These are phyloP conservation scores for Florisuga fusca DNA, from an alignment of 2,797 vertebrate genomes.

Conservation along the genomic window DNA sequence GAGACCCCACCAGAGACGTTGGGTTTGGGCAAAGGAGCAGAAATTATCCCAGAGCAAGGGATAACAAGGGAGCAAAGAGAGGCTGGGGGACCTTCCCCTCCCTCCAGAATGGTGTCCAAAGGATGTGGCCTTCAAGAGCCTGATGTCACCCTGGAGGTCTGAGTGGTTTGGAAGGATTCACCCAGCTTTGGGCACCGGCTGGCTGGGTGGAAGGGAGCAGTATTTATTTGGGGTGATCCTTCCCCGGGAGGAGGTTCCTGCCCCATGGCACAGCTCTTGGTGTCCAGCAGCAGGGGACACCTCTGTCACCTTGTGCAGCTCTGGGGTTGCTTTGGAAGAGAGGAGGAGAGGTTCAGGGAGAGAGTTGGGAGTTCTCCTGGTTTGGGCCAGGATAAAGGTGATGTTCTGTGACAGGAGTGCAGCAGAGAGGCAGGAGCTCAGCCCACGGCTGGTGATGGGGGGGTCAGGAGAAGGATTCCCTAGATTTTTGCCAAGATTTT, in stretches of 20 bases:
- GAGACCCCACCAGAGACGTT: accelerated
- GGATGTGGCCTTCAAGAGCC: not conserved
- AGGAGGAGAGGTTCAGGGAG: accelerated
- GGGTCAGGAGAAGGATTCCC: accelerated
- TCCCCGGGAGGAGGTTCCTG: not conserved
- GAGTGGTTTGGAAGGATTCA: not conserved
- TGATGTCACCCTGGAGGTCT: not conserved
- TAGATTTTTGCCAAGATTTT: not conserved
- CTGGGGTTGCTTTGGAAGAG: not conserved
- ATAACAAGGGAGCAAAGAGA: not conserved
- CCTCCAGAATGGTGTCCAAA: accelerated
- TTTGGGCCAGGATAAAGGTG: too few relatives aligned
- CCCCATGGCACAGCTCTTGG: too few relatives aligned
- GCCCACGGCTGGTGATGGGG: not conserved
- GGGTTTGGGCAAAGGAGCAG: not conserved
- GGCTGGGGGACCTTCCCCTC: not conserved
- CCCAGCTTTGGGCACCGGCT: not conserved
- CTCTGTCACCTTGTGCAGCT: not conserved
- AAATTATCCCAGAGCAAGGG: not conserved
- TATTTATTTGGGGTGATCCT: not conserved
- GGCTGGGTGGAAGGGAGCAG: not conserved
- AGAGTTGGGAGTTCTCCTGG: too few relatives aligned
- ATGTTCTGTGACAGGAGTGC: too few relatives aligned
- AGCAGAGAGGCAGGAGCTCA: not conserved
- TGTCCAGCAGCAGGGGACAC: accelerated